Evolutionary conservation across 2,113 vertebrate species (phyloP).

Genomic region (Morone chrysops): DNA sequence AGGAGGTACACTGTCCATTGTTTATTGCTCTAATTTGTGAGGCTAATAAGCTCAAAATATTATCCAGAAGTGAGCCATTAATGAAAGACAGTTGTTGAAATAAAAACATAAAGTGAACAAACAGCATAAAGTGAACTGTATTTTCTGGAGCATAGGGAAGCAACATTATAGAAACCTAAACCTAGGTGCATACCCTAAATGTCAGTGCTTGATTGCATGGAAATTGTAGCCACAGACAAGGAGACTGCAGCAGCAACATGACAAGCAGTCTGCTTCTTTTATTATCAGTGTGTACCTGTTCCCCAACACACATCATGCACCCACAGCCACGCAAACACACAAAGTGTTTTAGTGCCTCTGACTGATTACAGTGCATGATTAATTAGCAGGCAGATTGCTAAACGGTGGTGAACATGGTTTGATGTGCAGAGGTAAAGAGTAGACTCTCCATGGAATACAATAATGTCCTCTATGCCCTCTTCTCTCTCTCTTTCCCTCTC

Average conservation of each 20-base stretch:
- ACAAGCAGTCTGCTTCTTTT: conserved; percentile 23
- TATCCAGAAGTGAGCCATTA: conserved; percentile 25
- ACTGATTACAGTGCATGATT: conserved; percentile 82
- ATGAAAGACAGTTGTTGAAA: not conserved
- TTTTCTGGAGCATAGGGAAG: not conserved
- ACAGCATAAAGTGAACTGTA: not conserved
- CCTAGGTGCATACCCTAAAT: not conserved
- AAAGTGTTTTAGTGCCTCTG: conserved; percentile 53
- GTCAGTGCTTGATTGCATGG: conserved; percentile 20
- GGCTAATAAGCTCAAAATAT: conserved; percentile 26
- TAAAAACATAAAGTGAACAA: not conserved
- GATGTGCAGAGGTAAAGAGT: conserved; percentile 78
- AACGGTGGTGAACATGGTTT: conserved; percentile 70
- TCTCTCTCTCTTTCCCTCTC: conserved; percentile 48
- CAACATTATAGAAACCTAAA: not conserved
- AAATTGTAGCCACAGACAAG: conserved; percentile 15
- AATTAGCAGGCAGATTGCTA: conserved; percentile 84
- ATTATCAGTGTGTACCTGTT: conserved; percentile 38
- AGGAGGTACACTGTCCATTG: conserved; percentile 23
- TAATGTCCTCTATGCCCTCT: conserved; percentile 63
- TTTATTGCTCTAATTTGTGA: conserved; percentile 49
- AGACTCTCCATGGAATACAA: conserved; percentile 75
- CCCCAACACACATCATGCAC: conserved; percentile 8
- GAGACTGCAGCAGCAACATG: conserved; percentile 22
- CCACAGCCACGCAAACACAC: conserved; percentile 21